A percentile compares a stretch with the other conserved stretches of the same genome.
These are phyloP conservation scores for Poeciliopsis paucimaculata DNA, from an alignment of 2,797 vertebrate species.

Conservation along the genomic window DNA sequence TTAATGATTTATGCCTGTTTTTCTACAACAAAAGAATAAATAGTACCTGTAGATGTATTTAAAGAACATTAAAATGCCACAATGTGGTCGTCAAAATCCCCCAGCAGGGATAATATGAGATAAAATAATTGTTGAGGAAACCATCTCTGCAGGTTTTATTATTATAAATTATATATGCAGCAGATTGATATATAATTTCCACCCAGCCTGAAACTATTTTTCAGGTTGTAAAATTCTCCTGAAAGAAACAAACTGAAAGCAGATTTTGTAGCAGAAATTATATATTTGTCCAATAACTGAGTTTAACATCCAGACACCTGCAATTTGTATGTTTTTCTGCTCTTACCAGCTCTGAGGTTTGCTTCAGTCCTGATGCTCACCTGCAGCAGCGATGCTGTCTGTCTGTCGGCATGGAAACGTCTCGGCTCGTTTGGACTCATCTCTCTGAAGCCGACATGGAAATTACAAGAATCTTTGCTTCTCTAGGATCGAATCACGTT, in stretches of 20 bases:
- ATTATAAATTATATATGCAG: too few species aligned
- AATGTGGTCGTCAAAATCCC: background rate
- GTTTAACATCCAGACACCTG: background rate
- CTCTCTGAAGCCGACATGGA: background rate
- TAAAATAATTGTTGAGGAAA: background rate
- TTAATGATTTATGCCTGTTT: background rate
- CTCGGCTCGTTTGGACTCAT: background rate
- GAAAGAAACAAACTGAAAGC: background rate
- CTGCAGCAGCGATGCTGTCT: background rate
- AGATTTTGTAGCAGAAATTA: background rate
- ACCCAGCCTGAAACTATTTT: background rate
- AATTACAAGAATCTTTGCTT: background rate
- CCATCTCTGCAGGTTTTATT: too few species aligned
- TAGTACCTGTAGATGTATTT: background rate
- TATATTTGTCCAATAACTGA: background rate
- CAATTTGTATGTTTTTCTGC: background rate
- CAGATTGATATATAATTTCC: too few species aligned
- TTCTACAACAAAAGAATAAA: background rate
- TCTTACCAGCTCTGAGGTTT: background rate
- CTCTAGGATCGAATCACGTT: background rate
- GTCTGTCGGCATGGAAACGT: background rate
- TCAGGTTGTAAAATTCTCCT: background rate
- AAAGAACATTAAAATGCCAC: background rate
- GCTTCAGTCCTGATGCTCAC: background rate
- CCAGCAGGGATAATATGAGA: background rate